Base-by-base conservation (phyloP, 2,888 invertebrate species). In the Resseliella maxima region DNA sequence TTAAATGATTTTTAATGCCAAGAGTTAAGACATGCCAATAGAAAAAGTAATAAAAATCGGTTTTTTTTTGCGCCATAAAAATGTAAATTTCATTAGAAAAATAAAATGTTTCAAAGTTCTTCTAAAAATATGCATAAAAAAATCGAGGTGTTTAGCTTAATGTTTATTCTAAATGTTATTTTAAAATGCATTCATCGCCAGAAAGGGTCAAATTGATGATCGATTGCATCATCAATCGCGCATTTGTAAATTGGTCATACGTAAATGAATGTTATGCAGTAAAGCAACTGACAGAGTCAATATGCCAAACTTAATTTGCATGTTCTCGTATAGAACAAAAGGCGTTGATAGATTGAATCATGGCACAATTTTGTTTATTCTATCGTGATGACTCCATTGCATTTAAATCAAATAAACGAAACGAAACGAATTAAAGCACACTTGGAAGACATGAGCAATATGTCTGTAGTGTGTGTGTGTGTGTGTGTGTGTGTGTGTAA, bases 201-300 rank as follows among this genome's bases (percentile, higher is more conserved):
- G 31, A 31, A 72, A 72, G 72, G 72, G 72, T 72, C 72, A 72
- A 72, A 72, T 72, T 35, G 72, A 72, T 72, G 72, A 72, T 72
- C 72, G 72, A 72, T 72, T 72, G 72, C 72, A 72, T 72, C 72
- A 72, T 31, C 72, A n/a, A 24, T 5, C 59, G 8, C 50, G 59
- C 72, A 72, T 72, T 72, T 35, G 31, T 72, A 31, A 72, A 72
- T 72, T 72, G 31, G 15, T 59, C 59, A 59, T 59, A 72, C 72
- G n/a, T n/a, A 59, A 6, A 27, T 12, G 18, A 2, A 50, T 8
- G 10, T 8, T 50, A 50, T 50, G n/a, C 59, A 24, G 1, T 59
- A 12, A 59, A 59, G 59, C 59, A 24, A 24, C 27, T 59, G 59
- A 35, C 72, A 72, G 31, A 18, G 5, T 24, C 59, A n/a, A 59